Evolutionary conservation across 2,113 vertebrate genomes (phyloP).

Genomic region (Catharus minimus): DNA sequence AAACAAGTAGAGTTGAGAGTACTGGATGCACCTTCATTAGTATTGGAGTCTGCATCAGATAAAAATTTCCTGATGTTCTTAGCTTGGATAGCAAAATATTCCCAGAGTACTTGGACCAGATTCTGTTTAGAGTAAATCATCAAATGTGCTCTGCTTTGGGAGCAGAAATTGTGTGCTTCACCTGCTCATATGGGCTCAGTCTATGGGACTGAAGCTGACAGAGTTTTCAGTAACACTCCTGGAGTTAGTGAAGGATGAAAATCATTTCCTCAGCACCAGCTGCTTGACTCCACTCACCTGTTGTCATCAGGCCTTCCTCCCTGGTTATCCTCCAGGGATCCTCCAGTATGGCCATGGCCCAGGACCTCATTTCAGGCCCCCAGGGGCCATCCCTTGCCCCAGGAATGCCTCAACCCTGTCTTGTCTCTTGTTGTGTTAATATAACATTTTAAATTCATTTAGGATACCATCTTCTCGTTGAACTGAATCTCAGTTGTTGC

Average conservation of each 20-base stretch:
- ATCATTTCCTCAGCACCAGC: not conserved
- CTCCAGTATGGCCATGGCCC: rapidly evolving
- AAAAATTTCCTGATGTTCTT: not conserved
- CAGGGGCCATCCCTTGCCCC: too few relatives aligned
- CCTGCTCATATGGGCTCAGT: not conserved
- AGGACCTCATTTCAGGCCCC: not conserved
- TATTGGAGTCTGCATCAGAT: not conserved
- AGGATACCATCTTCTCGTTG: not conserved
- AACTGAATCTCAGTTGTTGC: not conserved
- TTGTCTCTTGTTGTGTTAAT: not conserved
- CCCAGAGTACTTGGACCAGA: not conserved
- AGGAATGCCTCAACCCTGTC: not conserved
- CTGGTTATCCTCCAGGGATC: not conserved
- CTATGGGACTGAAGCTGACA: rapidly evolving
- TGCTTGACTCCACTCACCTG: rapidly evolving
- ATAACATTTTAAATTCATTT: not conserved
- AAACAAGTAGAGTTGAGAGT: not conserved
- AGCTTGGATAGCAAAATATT: not conserved
- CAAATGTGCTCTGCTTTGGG: not conserved
- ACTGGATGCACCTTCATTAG: not conserved
- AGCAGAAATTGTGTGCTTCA: not conserved
- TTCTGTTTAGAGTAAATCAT: not conserved
- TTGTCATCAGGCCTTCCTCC: not conserved
- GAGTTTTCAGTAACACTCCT: not conserved
- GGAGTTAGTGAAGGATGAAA: not conserved